Percentiles rank a stretch among this genome's conserved stretches.
These are phyloP conservation scores for Drosophila quadrilineata DNA, from an alignment of 1,140 invertebrate species.

Conservation along the genomic window DNA sequence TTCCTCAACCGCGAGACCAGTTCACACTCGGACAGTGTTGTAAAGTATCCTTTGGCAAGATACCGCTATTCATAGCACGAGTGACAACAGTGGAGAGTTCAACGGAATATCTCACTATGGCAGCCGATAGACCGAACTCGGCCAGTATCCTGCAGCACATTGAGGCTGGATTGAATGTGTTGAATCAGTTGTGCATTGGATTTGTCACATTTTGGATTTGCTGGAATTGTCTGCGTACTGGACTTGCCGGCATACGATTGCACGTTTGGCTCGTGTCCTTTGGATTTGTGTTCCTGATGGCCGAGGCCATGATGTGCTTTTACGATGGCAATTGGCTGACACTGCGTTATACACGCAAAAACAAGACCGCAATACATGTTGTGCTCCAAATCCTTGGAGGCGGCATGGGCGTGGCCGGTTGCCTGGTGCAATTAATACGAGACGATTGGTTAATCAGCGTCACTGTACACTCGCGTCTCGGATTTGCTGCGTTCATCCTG, in stretches of 20 bases:
- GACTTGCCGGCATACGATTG: conserved; percentile 47
- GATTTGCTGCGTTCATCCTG: conserved; percentile 64
- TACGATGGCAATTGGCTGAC: conserved; percentile 64
- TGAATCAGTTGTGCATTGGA: conserved; percentile 74
- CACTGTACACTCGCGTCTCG: conserved; percentile 53
- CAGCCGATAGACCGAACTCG: conserved; percentile 9
- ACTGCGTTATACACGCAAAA: conserved; percentile 44
- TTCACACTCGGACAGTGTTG: neutral
- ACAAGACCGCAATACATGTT: conserved; percentile 56
- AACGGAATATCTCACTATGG: conserved; percentile 5
- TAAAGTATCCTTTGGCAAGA: neutral
- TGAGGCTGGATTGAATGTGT: conserved; percentile 50
- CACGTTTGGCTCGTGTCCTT: conserved; percentile 71
- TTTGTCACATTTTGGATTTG: conserved; percentile 75
- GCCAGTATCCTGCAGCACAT: conserved; percentile 47
- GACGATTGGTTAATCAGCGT: conserved; percentile 52
- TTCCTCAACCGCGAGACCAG: neutral
- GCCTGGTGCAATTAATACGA: conserved; percentile 52
- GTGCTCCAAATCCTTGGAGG: conserved; percentile 61
- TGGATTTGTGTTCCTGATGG: conserved; percentile 67
- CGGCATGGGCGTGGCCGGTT: conserved; percentile 65
- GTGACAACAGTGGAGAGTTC: neutral
- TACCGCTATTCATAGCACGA: neutral
- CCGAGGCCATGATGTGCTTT: conserved; percentile 67
- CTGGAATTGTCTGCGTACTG: conserved; percentile 63